Evolutionary conservation across 2,113 vertebrate genomes (phyloP).

Genomic region (Thryonomys swinderianus): DNA sequence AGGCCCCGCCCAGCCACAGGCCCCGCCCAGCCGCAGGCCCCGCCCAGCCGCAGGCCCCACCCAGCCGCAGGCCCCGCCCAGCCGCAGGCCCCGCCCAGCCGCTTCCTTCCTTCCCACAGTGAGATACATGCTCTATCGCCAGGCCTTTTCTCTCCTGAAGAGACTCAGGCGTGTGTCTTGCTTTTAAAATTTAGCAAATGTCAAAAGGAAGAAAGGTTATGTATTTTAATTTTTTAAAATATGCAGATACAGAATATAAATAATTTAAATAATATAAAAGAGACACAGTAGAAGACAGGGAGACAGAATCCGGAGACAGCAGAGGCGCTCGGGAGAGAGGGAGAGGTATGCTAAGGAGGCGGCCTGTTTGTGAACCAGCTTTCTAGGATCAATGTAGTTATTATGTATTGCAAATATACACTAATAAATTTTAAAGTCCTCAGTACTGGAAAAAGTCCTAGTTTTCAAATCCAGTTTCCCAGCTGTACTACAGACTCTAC

Average conservation of each 20-base stretch:
- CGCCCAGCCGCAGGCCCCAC: too few relatives aligned
- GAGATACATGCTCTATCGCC: not conserved
- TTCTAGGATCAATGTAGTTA: not conserved
- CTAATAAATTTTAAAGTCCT: not conserved
- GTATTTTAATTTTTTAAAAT: not conserved
- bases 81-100: too few relatives aligned
- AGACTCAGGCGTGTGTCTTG: not conserved
- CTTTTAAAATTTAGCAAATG: not conserved
- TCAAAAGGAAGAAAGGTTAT: not conserved
- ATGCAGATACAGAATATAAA: not conserved
- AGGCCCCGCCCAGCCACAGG: too few relatives aligned
- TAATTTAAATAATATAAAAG: not conserved
- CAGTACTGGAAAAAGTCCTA: not conserved
- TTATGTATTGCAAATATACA: not conserved
- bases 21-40: too few relatives aligned
- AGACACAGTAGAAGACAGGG: not conserved
- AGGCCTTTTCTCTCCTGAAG: not conserved
- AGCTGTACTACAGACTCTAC: not conserved
- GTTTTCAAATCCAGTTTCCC: not conserved
- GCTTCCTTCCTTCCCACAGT: not conserved
- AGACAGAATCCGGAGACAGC: not conserved
- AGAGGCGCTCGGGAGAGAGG: too few relatives aligned
- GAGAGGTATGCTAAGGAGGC: not conserved
- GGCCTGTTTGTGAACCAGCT: not conserved
- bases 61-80: too few relatives aligned